Evolutionary conservation across 2,113 vertebrate species (phyloP), one percentile per base, ranked within the genome.

Genomic region (Pitta sordida): DNA sequence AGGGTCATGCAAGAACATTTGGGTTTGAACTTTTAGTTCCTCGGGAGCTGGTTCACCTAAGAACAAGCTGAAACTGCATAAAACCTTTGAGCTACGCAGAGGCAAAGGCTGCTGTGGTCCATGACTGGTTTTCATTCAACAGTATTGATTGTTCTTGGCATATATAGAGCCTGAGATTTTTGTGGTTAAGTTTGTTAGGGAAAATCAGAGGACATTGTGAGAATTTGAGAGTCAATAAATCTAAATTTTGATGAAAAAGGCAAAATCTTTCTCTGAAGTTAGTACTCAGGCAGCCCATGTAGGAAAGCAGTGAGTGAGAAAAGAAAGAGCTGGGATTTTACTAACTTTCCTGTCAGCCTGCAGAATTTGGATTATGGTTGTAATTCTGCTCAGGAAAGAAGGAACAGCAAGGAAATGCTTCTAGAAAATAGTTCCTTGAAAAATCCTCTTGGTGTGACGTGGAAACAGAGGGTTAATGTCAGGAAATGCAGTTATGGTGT

Each of bases 231-330:
- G 79, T 88, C 81, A 86, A 67, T 96, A 94, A 64, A 95, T 91
- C 48, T 78, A 44, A 94, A 93, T 94, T 93, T 82, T 93, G 77
- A 95, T 86, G 56, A 84, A 93, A 96, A 92, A 94, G 43, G n/a
- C 56, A 93, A 94, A 93, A 93, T 59, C 18, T 26, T 65, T 18
- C 75, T 83, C 69, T 77, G 55, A 90, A 89, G 34, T 36, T 49
- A 65, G 30, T 48, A 32, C 11, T 70, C 34, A 5, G 68, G n/a
- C 67, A 83, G 27, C 22, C 5, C 16, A 29, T 43, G 9, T 53
- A 48, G 73, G 37, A 73, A 39, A 79, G 29, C 56, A 64, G 34
- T 13, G 21, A 68, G 60, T 11, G 48, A 60, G 21, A 20, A 77
- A 65, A 59, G 41, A 73, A n/a, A 62, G 13, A 34, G 6, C 51